Evolutionary conservation across 2,797 vertebrate genomes (phyloP).

Genomic region (Pipistrellus pygmaeus): DNA sequence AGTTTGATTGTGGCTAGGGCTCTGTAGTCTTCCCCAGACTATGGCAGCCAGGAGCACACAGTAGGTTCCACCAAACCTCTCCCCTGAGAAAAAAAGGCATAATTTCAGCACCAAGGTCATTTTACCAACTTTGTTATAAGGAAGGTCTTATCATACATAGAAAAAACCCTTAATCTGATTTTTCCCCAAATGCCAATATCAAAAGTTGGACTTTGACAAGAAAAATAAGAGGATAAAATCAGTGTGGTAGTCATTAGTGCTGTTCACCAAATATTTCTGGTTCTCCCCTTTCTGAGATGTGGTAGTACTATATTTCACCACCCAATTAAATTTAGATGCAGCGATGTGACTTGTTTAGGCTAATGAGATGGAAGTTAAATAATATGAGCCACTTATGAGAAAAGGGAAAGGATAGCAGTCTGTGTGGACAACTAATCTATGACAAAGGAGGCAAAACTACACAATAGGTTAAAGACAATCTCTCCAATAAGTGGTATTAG

Average conservation of each 20-base stretch:
- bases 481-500: neutral
- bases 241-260: neutral
- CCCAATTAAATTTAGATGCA: neutral
- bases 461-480: neutral
- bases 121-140: neutral
- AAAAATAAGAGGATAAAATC: neutral
- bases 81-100: neutral
- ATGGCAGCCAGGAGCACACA: neutral
- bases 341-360: neutral
- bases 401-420: neutral
- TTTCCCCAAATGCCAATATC: neutral
- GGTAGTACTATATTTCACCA: neutral
- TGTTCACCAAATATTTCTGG: neutral
- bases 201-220: slow-evolving; percentile 24
- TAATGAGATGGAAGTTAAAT: neutral
- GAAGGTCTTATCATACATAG: neutral
- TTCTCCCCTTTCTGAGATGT: neutral
- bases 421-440: neutral
- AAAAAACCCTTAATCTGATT: neutral
- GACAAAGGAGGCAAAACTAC: neutral
- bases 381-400: neutral
- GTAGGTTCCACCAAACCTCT: neutral
- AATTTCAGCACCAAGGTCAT: neutral
- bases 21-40: neutral
- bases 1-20: neutral